Evolutionary conservation across 2,888 invertebrate species (phyloP), one percentile per base, ranked within the genome.

Genomic region (Dilophus febrilis): DNA sequence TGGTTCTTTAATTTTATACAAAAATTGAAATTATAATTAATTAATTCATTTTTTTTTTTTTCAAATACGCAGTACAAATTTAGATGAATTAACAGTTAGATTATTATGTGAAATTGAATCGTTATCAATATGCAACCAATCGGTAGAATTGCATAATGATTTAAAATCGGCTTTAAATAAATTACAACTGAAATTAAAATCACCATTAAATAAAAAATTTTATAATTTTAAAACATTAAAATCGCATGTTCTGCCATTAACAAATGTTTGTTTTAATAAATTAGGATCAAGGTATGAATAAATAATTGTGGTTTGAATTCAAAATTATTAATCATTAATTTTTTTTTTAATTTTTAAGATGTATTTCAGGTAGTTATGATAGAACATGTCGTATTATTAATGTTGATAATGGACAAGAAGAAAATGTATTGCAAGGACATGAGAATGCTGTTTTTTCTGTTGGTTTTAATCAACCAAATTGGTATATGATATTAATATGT

Each of bases 361-460:
- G 82, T 57, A 62, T 84, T 45, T 77, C 85, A 2, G 84, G 83
- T 47, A 85, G 85, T 58, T 86, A 85, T 56, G 86, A 86, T 58
- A 68, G 85, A 47, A 84, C 84, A 14, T 85, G 85, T 60, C 80
- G 81, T 58, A 66, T 86, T 40, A 83, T 84, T 76, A 71, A 79
- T 58, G 75, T 81, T 44, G 72, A 74, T 44, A 65, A 69, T 11
- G 82, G 81, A 32, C 66, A 65, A 44, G 79, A 82, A 56, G 58
- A 77, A 50, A 68, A 71, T 53, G 72, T 77, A 6, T 66, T 86
- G 29, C 61, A 70, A 27, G 83, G 83, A 14, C 86, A 86, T 51
- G 73, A 76, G 49, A 85, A 84, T 61, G 83, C 83, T 40, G 85
- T 86, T 10, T 85, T 81, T 59, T 73, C 80, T 10, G 82, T 85